Base-by-base conservation (phyloP, 2,888 invertebrate genomes). In the Acronicta aceris region DNA sequence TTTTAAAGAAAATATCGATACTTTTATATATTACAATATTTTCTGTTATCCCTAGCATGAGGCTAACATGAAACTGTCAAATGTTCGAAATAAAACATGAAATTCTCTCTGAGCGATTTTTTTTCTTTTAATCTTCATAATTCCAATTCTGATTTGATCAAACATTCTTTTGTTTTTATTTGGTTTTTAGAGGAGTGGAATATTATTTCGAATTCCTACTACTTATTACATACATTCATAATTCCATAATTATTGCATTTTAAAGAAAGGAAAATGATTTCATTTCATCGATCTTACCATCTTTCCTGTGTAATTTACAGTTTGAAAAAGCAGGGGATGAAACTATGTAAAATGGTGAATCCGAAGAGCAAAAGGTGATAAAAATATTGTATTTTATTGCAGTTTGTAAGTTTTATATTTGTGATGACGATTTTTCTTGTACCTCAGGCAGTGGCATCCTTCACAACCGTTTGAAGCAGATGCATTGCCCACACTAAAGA, bases 271-370 rank as follows among this genome's bases (percentile, higher is more conserved):
- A 74, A 68, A 68, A 82, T 83, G 79, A 81, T 79, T 62, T 84
- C 85, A 72, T 79, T 89, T 66, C 82, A 82, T 2, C 84, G 93
- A 53, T 74, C 89, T 66, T 93, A 88, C 72, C 91, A 92, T 73
- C 78, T 86, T 62, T 84, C 92, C 10, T 74, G 78, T 56, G 75
- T 84, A 16, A 56, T 79, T 40, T 81, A 70, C 63, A 90, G 71
- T 77, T 53, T 85, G 0, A 92, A 91, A 71, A 94, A 92, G 66
- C 90, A 90, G 74, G 92, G 91, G 4, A 47, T 90, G 1, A 92
- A 91, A 79, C 81, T 94, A 2, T 83, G 83, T 74, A 94, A 93
- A 84, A 88, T 94, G 90, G 67, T 94, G n/a, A 90, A 89, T 68
- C 94, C 93, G 0, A 89, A 81, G 69, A 71, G 62, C 30, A 91